A percentile compares a stretch with the other conserved stretches of the same genome.
These are phyloP conservation scores for Brachyalestes nurse DNA, from an alignment of 2,797 vertebrate genomes.

Conservation along the genomic window DNA sequence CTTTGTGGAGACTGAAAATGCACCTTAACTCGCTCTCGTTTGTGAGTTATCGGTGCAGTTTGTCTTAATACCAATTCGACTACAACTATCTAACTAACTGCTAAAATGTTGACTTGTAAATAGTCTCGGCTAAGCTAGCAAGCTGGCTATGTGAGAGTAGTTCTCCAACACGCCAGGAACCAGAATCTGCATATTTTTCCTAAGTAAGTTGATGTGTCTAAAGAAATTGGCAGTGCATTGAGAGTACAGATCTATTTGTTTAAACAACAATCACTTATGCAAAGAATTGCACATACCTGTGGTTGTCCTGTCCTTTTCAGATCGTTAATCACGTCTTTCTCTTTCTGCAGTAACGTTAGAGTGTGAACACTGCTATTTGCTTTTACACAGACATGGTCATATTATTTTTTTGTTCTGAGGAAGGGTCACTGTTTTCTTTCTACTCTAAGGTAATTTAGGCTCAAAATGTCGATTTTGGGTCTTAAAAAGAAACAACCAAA, in stretches of 20 bases:
- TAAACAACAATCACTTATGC: background rate
- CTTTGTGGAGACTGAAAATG: too few relatives aligned
- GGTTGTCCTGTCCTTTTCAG: background rate
- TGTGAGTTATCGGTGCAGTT: too few relatives aligned
- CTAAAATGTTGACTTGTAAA: background rate
- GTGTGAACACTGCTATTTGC: background rate
- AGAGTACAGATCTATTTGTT: background rate
- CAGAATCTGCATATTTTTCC: too few relatives aligned
- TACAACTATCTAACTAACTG: background rate
- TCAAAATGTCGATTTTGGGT: conserved; percentile 89
- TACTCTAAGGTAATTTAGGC: conserved; percentile 11
- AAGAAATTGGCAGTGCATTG: background rate
- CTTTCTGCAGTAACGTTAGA: background rate
- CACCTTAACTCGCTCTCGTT: too few relatives aligned
- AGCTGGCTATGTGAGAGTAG: background rate
- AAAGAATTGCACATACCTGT: conserved; percentile 22
- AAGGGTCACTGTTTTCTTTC: background rate
- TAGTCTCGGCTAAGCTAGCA: background rate
- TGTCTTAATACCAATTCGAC: background rate
- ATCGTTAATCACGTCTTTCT: background rate
- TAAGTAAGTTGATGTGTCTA: background rate
- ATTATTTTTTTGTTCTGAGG: background rate
- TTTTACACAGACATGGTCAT: background rate
- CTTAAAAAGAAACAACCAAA: conserved; percentile 93
- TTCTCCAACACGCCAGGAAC: too few relatives aligned